Base-by-base conservation (phyloP, 2,888 invertebrate genomes). In the Neoaliturus tenellus region DNA sequence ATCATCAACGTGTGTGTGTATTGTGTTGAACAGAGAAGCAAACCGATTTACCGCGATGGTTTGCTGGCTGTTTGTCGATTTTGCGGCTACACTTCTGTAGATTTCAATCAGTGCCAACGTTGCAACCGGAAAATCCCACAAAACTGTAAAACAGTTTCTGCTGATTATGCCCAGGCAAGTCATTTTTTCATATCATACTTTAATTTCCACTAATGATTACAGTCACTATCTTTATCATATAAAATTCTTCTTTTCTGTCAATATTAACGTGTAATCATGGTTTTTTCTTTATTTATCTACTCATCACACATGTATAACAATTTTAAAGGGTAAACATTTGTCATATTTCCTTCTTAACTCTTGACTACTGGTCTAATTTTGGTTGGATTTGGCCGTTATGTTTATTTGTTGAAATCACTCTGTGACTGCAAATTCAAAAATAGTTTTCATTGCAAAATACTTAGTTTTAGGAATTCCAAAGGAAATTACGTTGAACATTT, bases 31-130 rank as follows among this genome's bases (percentile, higher is more conserved):
- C 75, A 75, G 75, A 48, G 25, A 10, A 48, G n/a, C 12, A 48
- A 69, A 20, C 71, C 81, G 0, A 3, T 48, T 28, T 80, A 35
- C 35, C 3, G 20, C 10, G 80, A 67, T n/a, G 83, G 69, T 14
- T 28, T 69, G 12, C 48, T 80, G 17, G 83, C 96, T 8, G 93
- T 97, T 0, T 98, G 98, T 90, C 93, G 93, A 86, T 92, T 93
- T 86, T 98, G 98, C 90, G 97, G 97, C 23, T 94, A 95, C 89
- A 93, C 94, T 69, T 96, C 96, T 80, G 92, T 93, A 88, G 95
- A 97, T 90, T 96, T 97, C 90, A 95, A 94, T 87, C 93, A 93
- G 85, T 98, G 98, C 91, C 94, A 95, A 90, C 90, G 93, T 91
- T 94, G 94, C 92, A 89, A 86, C 35, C 87, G 89, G 81, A 88